Conservation (phyloP, 2,888 invertebrate species). For the Hydroisotoma schaefferi region DNA sequence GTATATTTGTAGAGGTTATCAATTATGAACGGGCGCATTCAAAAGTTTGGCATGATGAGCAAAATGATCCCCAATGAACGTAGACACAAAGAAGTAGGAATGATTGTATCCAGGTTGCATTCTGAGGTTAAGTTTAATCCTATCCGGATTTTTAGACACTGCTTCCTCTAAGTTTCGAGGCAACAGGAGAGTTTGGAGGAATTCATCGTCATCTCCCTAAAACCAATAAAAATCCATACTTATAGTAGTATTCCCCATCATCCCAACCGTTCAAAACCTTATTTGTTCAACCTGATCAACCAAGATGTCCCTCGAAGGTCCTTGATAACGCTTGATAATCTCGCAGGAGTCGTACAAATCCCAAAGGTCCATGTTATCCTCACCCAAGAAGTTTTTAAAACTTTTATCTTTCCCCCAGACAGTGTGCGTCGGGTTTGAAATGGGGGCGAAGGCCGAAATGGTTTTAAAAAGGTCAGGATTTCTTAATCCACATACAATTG, state of each 20-base stretch:
- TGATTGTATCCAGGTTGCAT: conserved; percentile 84
- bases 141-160: conserved; percentile 57
- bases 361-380: conserved; percentile 59
- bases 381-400: conserved; percentile 74
- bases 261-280: no score
- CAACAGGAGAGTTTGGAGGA: conserved; percentile 71
- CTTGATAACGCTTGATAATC: conserved; percentile 74
- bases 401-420: conserved; percentile 82
- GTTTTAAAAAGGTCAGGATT: conserved; percentile 65
- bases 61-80: conserved; percentile 90
- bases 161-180: conserved; percentile 78
- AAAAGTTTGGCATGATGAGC: conserved; percentile 67
- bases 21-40: no score
- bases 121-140: conserved; percentile 53
- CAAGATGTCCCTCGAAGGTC: conserved; percentile 75
- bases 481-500: conserved; percentile 80
- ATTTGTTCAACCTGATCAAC: conserved; percentile 96
- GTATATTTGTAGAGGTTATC: no score
- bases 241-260: no score
- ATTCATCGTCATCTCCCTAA: conserved; percentile 79
- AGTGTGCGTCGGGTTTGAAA: conserved; percentile 78
- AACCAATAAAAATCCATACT: conserved; percentile 9
- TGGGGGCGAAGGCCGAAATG: conserved; percentile 93
- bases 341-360: conserved; percentile 83
- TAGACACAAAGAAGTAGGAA: conserved; percentile 86